Conservation (phyloP, 1,140 invertebrate species). For the Pectinophora gossypiella region DNA sequence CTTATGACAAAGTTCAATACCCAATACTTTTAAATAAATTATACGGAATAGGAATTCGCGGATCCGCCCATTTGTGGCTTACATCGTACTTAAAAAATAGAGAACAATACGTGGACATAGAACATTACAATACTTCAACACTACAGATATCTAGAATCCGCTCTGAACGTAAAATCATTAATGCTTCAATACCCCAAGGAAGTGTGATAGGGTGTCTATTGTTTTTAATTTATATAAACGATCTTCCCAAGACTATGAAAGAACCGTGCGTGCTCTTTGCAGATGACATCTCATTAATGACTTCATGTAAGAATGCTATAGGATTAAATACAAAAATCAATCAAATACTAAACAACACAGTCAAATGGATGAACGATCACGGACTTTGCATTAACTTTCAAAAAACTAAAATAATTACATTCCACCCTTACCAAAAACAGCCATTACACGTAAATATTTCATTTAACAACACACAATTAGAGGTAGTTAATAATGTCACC, state of each 20-base stretch:
- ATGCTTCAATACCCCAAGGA: not conserved
- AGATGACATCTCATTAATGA: not conserved
- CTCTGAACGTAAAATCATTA: not conserved
- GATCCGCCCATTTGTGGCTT: not conserved
- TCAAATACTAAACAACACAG: not conserved
- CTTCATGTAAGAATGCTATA: not conserved
- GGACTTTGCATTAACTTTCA: not conserved
- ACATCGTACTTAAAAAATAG: constrained; percentile 1
- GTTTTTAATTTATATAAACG: not conserved
- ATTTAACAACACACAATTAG: not conserved
- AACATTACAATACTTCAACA: not conserved
- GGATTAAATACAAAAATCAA: not conserved
- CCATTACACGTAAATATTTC: not conserved
- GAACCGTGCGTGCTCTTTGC: not conserved
- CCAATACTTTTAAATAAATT: not conserved
- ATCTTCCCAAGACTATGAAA: not conserved
- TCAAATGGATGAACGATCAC: not conserved
- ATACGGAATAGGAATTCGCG: constrained; percentile 1
- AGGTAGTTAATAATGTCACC: not conserved
- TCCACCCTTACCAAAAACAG: not conserved
- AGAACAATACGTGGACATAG: not conserved
- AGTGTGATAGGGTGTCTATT: not conserved
- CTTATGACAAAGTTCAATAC: not conserved
- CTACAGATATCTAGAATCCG: not conserved
- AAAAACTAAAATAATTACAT: not conserved